Evolutionary conservation across 1,140 invertebrate genomes (phyloP), one percentile per base, ranked within the genome.

Genomic region (Trichonephila inaurata): DNA sequence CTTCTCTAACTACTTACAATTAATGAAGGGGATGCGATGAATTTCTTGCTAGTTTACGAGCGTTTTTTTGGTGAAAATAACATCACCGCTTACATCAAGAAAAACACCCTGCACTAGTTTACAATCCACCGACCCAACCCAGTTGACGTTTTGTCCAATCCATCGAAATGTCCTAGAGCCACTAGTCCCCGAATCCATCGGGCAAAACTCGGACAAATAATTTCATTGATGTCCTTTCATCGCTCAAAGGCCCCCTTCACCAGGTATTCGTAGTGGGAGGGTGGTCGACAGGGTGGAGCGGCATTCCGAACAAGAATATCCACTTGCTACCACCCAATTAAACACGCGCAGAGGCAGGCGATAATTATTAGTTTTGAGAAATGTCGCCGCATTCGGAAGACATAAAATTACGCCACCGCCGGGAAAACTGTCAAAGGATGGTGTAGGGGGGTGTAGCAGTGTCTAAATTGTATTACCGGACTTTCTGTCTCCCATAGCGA

Each of bases 291-390:
- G 66, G 28, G 60, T 18, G n/a, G 18, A 14, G 40, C 61, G 28
- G 24, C 60, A 88, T 64, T 62, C 77, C 82, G 83, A 87, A 92
- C 91, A 92, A 92, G 91, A 92, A 51, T 92, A 92, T 92, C 91
- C 91, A 92, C 91, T 92, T 87, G 83, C 82, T 92, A 92, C 91
- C 91, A 87, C 62, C 91, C 91, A 92, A 92, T 92, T 92, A 92
- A 92, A 92, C 91, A 87, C 82, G 61, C 40, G n/a, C 58, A 21
- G 77, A 14, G 44, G 51, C 33, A 51, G 62, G 44, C 77, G 91
- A 92, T 92, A 92, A 92, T 92, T 92, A 92, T 92, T 92, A 92
- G 91, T 92, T 92, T 92, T 92, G 91, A 92, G 91, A 92, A 92
- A 92, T 92, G 91, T 92, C 91, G 33, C 61, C 82, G 83, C 58